phyloP scores from a whole-genome alignment of 2,888 invertebrate species.

The Glomeris marginata region DNA sequence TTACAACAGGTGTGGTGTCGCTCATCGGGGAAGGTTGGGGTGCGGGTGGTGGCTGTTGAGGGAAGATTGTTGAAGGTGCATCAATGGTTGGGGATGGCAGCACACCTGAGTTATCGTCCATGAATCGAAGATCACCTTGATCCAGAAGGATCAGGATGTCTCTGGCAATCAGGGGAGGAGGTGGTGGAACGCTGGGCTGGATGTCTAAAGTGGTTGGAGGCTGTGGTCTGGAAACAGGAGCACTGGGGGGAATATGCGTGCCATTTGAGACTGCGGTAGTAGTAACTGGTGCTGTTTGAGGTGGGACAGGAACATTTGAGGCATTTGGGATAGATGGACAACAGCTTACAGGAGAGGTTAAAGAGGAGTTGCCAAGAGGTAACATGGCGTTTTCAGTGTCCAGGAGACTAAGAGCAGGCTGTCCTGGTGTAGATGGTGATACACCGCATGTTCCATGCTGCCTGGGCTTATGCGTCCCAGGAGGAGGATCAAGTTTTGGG shows the following conservation, averaged over 20 bases:
- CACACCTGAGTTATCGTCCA: slow-evolving; percentile 75
- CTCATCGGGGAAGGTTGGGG: slow-evolving; percentile 2
- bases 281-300: neutral
- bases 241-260: slow-evolving; percentile 38
- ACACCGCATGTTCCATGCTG: slow-evolving; percentile 10
- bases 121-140: slow-evolving; percentile 70
- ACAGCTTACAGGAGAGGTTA: too few relatives aligned
- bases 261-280: too few relatives aligned
- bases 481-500: slow-evolving; percentile 19
- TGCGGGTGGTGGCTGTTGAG: neutral
- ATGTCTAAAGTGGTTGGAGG: slow-evolving; percentile 19
- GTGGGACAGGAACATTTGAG: slow-evolving; percentile 5
- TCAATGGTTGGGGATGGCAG: slow-evolving; percentile 63
- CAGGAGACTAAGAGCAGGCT: slow-evolving; percentile 34
- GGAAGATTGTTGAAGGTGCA: slow-evolving; percentile 37
- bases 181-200: slow-evolving; percentile 34
- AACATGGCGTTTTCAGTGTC: slow-evolving; percentile 38
- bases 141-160: slow-evolving; percentile 65
- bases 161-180: slow-evolving; percentile 22
- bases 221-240: slow-evolving; percentile 14
- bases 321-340: neutral
- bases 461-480: slow-evolving; percentile 12
- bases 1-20: neutral
- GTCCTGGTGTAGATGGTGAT: slow-evolving; percentile 14
- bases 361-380: too few relatives aligned